Percentiles rank a stretch among this genome's conserved stretches.
Evolutionary conservation across 2,113 vertebrate genomes (phyloP).

Genomic region (Hemiscyllium ocellatum): DNA sequence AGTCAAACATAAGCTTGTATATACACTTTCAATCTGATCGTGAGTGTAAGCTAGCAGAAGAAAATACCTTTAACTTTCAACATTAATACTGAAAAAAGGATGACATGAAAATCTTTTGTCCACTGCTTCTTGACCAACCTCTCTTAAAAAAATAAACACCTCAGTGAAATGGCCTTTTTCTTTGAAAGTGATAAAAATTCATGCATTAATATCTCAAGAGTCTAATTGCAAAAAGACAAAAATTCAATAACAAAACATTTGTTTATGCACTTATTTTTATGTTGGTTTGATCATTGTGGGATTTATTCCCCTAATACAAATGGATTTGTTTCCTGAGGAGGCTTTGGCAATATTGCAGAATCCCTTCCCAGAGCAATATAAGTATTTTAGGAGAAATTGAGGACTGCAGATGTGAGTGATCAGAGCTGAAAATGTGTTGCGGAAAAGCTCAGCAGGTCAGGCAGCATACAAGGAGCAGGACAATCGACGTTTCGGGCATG

Average conservation of each 20-base stretch:
- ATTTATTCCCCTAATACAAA: background rate
- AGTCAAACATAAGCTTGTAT: background rate
- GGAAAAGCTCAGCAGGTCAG: too few species aligned
- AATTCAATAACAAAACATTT: background rate
- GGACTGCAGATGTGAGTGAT: too few species aligned
- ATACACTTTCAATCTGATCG: background rate
- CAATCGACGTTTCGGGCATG: too few species aligned
- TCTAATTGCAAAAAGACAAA: background rate
- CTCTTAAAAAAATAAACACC: background rate
- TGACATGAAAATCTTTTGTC: background rate
- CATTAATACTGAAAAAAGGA: background rate
- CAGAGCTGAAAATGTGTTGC: too few species aligned
- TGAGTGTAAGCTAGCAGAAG: background rate
- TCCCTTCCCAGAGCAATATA: background rate
- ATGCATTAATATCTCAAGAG: background rate
- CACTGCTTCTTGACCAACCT: background rate
- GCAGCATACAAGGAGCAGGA: too few species aligned
- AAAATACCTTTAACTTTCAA: background rate
- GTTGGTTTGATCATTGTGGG: background rate
- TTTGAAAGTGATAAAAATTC: background rate
- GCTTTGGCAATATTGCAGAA: background rate
- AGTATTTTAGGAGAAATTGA: background rate
- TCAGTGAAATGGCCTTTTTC: background rate
- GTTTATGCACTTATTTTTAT: background rate
- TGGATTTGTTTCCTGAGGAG: background rate